phyloP scores from a whole-genome alignment of 2,797 vertebrate genomes.

The Labeo calbasu region DNA sequence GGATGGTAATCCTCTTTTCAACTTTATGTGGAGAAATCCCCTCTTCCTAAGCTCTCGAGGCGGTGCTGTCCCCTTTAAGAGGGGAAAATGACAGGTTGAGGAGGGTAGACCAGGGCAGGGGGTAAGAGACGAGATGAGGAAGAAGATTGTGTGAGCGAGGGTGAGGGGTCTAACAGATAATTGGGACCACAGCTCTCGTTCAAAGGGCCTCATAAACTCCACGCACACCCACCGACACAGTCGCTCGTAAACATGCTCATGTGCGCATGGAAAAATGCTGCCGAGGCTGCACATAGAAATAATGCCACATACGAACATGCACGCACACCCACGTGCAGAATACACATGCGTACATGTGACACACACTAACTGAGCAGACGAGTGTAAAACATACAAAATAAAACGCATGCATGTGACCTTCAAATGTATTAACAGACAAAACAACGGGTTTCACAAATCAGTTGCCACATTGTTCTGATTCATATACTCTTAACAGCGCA shows the following conservation, averaged over 20 bases:
- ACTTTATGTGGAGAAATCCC: slow-evolving; percentile 43
- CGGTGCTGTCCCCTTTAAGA: slow-evolving; percentile 56
- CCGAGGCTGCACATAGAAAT: slow-evolving; percentile 9
- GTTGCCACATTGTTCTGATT: slow-evolving; percentile 8
- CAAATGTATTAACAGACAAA: neutral
- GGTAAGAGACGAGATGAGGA: slow-evolving; percentile 32
- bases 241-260: slow-evolving; percentile 35
- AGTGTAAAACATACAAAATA: neutral
- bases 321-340: slow-evolving; percentile 10
- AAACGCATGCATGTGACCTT: neutral
- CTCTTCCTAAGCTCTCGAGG: slow-evolving; percentile 22
- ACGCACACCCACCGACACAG: slow-evolving; percentile 25
- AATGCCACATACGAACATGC: slow-evolving; percentile 13
- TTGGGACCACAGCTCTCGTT: slow-evolving; percentile 46
- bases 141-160: slow-evolving; percentile 14
- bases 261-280: slow-evolving; percentile 41
- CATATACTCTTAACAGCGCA: slow-evolving; percentile 35
- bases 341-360: slow-evolving; percentile 19
- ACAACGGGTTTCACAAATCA: neutral
- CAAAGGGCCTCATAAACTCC: slow-evolving; percentile 59
- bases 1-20: slow-evolving; percentile 8
- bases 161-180: slow-evolving; percentile 19
- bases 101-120: neutral
- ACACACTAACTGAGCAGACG: neutral
- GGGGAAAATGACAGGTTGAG: slow-evolving; percentile 60